Base-by-base conservation (phyloP, 2,797 vertebrate species). In the Gephyroberyx darwinii region DNA sequence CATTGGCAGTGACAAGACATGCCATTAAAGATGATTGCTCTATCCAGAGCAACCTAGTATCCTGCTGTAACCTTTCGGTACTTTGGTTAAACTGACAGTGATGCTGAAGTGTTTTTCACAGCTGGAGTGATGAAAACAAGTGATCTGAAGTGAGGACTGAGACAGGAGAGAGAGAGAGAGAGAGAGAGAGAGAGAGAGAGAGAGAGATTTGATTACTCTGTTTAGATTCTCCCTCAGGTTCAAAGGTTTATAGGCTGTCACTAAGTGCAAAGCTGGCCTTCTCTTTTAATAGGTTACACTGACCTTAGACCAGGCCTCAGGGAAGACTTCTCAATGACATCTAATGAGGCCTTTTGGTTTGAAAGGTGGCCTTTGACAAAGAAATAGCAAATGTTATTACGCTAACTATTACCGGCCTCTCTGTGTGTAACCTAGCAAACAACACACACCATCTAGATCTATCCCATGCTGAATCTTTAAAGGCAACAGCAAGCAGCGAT, bases 61-160 rank as follows among this genome's bases (percentile, higher is more conserved):
- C 22, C 63, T 12, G 33, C 39, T 19, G 13, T 83, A 80, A 87
- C 88, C 86, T 91, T 91, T 81, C 68, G 60, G 63, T 39, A 54
- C 60, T 58, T 48, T 56, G 61, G 66, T 76, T 59, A 68, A 84
- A 80, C 41, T 84, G 86, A 87, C 81, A 79, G 69, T 88, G 79
- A 85, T 77, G 69, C 35, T 62, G 81, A 81, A 78, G 26, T 64
- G 26, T 76, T 84, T 56, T 74, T 77, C 71, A 80, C 6, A 14
- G 60, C 80, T 74, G 45, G 43, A 30, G 16, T 30, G 76, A 69
- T 73, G 53, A 72, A 76, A 77, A 80, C 78, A 67, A 65, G 48
- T 55, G n/a, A 31, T 51, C 1, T 35, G 26, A 53, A 66, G 66
- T 73, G 60, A 69, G 53, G 61, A 35, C 53, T 1, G 35, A 76